A percentile compares a stretch with the other conserved stretches of the same genome.
phyloP scores from a whole-genome alignment of 2,113 vertebrate species.

The Jaculus jaculus region DNA sequence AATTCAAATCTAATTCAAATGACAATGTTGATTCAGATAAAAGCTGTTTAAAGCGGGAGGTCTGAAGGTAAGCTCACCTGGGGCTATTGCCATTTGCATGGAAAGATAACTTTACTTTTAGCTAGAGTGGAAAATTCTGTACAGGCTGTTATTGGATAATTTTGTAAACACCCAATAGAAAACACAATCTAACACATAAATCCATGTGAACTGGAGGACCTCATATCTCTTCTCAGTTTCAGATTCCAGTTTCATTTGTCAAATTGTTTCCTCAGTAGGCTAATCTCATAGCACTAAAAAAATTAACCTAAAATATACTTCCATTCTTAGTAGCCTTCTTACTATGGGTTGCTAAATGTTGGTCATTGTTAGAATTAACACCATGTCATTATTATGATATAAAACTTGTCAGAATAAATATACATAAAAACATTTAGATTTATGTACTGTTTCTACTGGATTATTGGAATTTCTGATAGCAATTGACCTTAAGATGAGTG shows the following conservation, averaged over 20 bases:
- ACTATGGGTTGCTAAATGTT: not conserved
- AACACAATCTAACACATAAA: not conserved
- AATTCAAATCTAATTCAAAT: constrained; percentile 29
- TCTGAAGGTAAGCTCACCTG: not conserved
- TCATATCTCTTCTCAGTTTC: not conserved
- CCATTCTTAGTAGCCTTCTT: not conserved
- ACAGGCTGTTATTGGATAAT: too few species aligned
- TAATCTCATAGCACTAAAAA: not conserved
- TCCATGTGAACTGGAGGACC: too few species aligned
- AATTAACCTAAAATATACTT: not conserved
- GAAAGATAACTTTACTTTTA: too few species aligned
- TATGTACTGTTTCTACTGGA: not conserved
- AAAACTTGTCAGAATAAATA: not conserved
- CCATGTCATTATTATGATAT: not conserved
- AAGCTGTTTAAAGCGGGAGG: not conserved
- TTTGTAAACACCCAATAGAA: too few species aligned
- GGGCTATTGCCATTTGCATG: not conserved
- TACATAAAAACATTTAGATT: constrained; percentile 33
- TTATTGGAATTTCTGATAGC: not conserved
- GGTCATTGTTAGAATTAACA: not conserved
- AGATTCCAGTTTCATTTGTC: not conserved
- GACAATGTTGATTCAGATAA: not conserved
- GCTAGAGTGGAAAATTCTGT: too few species aligned
- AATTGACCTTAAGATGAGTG: not conserved
- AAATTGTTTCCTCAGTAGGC: not conserved